Percentiles rank a stretch among this genome's conserved stretches.
These are phyloP conservation scores for Drosophila borealis DNA, from an alignment of 2,888 invertebrate species.

Conservation along the genomic window DNA sequence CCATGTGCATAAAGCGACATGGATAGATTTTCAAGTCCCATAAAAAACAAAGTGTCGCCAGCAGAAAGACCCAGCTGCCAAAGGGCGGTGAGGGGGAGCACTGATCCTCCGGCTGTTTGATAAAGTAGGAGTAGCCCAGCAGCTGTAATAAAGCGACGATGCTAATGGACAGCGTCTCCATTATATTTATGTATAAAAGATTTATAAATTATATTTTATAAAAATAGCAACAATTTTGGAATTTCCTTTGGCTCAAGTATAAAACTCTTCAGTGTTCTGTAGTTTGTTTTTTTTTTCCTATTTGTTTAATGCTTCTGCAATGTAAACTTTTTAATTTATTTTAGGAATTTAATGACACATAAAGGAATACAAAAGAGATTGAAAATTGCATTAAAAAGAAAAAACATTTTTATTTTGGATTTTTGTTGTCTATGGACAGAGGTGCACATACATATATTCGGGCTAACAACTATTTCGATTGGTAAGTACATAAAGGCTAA, in stretches of 20 bases:
- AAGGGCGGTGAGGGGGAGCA: conserved; percentile 73
- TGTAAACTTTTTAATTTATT: neutral
- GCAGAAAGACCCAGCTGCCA: conserved; percentile 75
- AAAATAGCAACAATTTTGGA: neutral
- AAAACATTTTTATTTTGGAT: no score
- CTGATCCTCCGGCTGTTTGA: conserved; percentile 64
- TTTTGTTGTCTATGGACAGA: no score
- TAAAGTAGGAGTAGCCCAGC: conserved; percentile 65
- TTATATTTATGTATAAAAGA: conserved; percentile 1
- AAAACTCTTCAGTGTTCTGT: no score
- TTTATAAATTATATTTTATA: neutral
- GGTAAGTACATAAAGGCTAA: no score
- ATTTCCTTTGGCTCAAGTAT: neutral
- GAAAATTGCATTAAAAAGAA: no score
- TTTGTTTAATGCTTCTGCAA: no score
- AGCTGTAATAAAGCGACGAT: conserved; percentile 65
- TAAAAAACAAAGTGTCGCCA: conserved; percentile 63
- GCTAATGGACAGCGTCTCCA: conserved; percentile 55
- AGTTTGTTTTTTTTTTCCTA: neutral
- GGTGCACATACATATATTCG: no score
- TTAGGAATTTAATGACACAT: neutral
- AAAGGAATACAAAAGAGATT: neutral
- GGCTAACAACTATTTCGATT: no score
- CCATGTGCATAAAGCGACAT: conserved; percentile 68
- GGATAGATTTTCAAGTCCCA: conserved; percentile 71